Conservation (phyloP, 2,113 vertebrate genomes). For the Mola mola region DNA sequence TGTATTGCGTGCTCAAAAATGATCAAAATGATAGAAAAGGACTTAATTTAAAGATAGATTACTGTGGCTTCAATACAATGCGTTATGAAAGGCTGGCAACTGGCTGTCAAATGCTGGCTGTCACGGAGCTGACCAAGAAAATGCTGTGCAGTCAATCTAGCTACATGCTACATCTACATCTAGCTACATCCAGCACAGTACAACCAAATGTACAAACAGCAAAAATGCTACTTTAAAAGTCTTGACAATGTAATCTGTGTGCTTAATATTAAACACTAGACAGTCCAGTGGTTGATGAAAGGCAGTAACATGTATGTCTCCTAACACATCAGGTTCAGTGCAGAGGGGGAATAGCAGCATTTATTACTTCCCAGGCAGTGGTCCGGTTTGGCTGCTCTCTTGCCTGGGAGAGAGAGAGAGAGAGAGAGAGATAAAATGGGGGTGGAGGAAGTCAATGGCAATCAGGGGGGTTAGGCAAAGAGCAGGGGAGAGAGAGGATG, state of each 20-base stretch:
- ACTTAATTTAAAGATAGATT: neutral
- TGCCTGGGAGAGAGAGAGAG: constrained; percentile 11
- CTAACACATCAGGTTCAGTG: neutral
- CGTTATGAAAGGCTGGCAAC: too few relatives aligned
- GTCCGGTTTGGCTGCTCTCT: constrained; percentile 28
- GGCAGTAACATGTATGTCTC: neutral
- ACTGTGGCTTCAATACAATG: neutral
- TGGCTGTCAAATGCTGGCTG: too few relatives aligned
- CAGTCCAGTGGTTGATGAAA: neutral
- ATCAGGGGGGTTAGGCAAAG: constrained; percentile 46
- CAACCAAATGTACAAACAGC: neutral
- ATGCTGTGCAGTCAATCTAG: too few relatives aligned
- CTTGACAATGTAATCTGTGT: neutral
- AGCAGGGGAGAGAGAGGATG: constrained; percentile 45
- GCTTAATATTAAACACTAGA: neutral
- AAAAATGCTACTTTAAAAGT: neutral
- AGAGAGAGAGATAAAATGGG: constrained; percentile 27
- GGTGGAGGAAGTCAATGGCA: constrained; percentile 44
- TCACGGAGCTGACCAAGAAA: constrained; percentile 1
- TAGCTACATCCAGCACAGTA: too few relatives aligned
- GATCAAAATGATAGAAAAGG: too few relatives aligned
- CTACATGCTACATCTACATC: too few relatives aligned
- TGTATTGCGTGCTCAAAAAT: too few relatives aligned
- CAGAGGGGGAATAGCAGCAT: constrained; percentile 20
- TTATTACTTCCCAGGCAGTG: constrained; percentile 33